Evolutionary conservation across 2,888 invertebrate genomes (phyloP).

Genomic region (Adela reaumurella): DNA sequence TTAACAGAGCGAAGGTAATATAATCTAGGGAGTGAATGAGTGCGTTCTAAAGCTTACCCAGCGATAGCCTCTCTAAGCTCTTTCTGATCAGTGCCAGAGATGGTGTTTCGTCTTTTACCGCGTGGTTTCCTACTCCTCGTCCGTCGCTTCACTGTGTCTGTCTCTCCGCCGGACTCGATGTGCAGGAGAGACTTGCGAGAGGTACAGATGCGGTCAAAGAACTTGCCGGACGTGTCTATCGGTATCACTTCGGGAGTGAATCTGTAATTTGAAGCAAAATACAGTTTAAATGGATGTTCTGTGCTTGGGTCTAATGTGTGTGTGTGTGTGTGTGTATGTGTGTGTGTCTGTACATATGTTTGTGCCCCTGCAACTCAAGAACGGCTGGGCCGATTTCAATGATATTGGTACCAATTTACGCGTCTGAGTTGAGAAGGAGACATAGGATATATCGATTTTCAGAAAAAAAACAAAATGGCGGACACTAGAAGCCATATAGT

Average conservation of each 20-base stretch:
- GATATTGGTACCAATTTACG: too few relatives aligned
- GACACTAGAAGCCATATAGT: too few relatives aligned
- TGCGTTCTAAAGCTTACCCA: slow-evolving; percentile 68
- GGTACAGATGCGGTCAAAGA: slow-evolving; percentile 86
- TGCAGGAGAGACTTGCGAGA: slow-evolving; percentile 77
- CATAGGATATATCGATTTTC: too few relatives aligned
- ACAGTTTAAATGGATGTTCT: neutral
- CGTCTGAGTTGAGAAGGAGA: too few relatives aligned
- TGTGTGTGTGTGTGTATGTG: too few relatives aligned
- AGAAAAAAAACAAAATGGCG: too few relatives aligned
- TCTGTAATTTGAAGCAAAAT: slow-evolving; percentile 38
- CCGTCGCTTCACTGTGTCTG: slow-evolving; percentile 65
- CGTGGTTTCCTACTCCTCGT: slow-evolving; percentile 72
- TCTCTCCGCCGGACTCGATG: slow-evolving; percentile 45
- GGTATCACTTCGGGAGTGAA: slow-evolving; percentile 85
- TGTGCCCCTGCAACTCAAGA: too few relatives aligned
- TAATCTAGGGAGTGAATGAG: slow-evolving; percentile 30
- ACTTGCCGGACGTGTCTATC: slow-evolving; percentile 84
- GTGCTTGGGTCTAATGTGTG: too few relatives aligned
- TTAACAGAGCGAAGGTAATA: slow-evolving; percentile 25
- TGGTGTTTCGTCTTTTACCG: slow-evolving; percentile 84
- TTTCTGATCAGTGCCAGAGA: slow-evolving; percentile 87
- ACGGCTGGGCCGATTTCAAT: too few relatives aligned
- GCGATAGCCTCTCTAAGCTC: slow-evolving; percentile 83
- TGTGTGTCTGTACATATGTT: too few relatives aligned